Base-by-base conservation (phyloP, 2,113 vertebrate genomes). In the Manacus vitellinus region DNA sequence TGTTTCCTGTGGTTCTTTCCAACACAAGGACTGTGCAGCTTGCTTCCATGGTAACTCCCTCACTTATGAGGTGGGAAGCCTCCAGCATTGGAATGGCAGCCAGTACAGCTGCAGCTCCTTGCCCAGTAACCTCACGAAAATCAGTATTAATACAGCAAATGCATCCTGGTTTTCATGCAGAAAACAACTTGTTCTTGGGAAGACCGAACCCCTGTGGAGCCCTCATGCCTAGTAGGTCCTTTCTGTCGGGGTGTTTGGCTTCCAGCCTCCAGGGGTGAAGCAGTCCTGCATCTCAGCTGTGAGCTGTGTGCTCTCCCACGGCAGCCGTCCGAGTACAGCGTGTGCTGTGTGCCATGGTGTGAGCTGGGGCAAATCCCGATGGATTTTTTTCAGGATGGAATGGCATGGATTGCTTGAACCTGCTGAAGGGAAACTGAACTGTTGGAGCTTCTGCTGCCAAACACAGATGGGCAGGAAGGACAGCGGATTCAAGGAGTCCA, bases 281-380 rank as follows among this genome's bases (percentile, higher is more conserved):
- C 41, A 14, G 43, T 28, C 25, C 47, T 54, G 66, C 9, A 0
- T 25, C 37, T 37, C 47, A 82, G 49, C 77, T 51, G 66, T 24
- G 37, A 12, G 39, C 47, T 52, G 24, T 17, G 8, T 13, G 55
- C 78, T 70, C 2, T 67, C 44, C 41, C 0, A 3, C 24, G 54
- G 8, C 58, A 46, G 51, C 75, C 0, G 0, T 20, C n/a, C 0
- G 1, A 35, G 33, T 12, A 14, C 43, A 30, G 12, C 5, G 4
- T 5, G 9, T 55, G 56, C 52, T 43, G 5, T 1, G 0, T 27
- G 51, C 66, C 16, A 9, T 25, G 71, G 2, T 63, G 74, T 22
- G 16, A 44, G 31, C 12, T 5, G 52, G 37, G 15, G 31, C 8
- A 16, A 15, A 44, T 65, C 66, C 67, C 30, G 17, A 3, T 79